Conservation (phyloP, 2,797 vertebrate species). For the Myotis findleyi region DNA sequence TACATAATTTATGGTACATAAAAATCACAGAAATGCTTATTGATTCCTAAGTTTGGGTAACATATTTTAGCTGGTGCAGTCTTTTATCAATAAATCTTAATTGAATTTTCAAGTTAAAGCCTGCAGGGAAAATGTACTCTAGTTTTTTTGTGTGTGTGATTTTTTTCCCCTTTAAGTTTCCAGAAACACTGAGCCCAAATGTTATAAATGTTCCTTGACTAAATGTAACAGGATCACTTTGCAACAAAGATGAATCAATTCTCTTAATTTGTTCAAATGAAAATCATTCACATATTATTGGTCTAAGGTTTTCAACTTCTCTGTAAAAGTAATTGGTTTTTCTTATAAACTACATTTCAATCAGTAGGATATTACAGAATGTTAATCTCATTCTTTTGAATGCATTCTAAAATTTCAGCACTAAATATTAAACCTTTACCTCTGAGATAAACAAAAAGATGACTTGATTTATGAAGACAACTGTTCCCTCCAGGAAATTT, state of each 20-base stretch:
- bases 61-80: constrained; percentile 65
- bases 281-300: constrained; percentile 69
- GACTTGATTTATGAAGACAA: constrained; percentile 25
- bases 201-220: constrained; percentile 68
- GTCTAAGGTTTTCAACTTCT: constrained; percentile 65
- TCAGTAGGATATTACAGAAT: background rate
- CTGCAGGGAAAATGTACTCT: constrained; percentile 80
- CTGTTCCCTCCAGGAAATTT: background rate
- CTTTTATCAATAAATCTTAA: constrained; percentile 76
- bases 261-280: constrained; percentile 78
- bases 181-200: constrained; percentile 74
- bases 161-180: constrained; percentile 69
- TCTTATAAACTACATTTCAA: constrained; percentile 46
- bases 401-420: constrained; percentile 27
- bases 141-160: constrained; percentile 14
- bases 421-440: background rate
- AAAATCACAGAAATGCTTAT: constrained; percentile 58
- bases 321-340: constrained; percentile 63
- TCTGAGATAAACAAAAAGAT: constrained; percentile 45
- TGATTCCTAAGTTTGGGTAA: constrained; percentile 76
- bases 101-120: constrained; percentile 75
- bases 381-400: constrained; percentile 46
- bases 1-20: constrained; percentile 63
- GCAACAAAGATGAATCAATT: constrained; percentile 82
- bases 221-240: constrained; percentile 75